phyloP scores from a whole-genome alignment of 2,797 vertebrate species.

The Melanotaenia pygmaea region DNA sequence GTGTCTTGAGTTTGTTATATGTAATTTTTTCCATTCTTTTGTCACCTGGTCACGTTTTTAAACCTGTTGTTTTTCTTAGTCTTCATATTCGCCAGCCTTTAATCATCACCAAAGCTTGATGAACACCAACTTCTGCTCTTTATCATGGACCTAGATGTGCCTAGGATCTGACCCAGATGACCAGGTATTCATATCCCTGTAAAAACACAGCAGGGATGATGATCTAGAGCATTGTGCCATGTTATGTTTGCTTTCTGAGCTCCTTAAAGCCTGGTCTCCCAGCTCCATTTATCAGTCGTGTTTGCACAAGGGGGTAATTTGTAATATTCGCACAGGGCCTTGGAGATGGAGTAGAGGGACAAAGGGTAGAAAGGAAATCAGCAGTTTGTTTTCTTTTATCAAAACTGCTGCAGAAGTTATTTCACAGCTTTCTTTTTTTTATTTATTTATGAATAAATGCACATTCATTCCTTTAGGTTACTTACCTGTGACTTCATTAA shows the following conservation, averaged over 20 bases:
- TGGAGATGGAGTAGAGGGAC: constrained; percentile 53
- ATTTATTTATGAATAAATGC: neutral
- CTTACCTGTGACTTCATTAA: neutral
- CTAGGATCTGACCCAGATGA: constrained; percentile 59
- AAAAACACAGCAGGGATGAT: constrained; percentile 63
- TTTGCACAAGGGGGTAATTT: constrained; percentile 77
- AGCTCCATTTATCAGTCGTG: constrained; percentile 69
- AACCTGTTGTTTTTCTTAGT: neutral
- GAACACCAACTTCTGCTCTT: neutral
- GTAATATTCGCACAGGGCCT: constrained; percentile 66
- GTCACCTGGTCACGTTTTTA: neutral
- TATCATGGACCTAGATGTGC: constrained; percentile 14
- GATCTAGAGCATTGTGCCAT: constrained; percentile 54
- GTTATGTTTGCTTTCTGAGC: constrained; percentile 74
- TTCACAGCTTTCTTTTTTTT: neutral
- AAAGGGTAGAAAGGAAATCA: constrained; percentile 52
- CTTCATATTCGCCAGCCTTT: neutral
- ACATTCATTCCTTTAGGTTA: neutral
- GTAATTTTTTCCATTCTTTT: neutral
- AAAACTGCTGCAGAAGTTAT: constrained; percentile 41
- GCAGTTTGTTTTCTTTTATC: constrained; percentile 45
- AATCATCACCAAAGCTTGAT: neutral
- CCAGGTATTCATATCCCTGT: constrained; percentile 58
- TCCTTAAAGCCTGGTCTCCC: constrained; percentile 58
- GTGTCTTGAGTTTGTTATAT: no score